Percentiles rank a stretch among this genome's conserved stretches.
phyloP scores from a whole-genome alignment of 2,113 vertebrate genomes.

The Antechinus flavipes region DNA sequence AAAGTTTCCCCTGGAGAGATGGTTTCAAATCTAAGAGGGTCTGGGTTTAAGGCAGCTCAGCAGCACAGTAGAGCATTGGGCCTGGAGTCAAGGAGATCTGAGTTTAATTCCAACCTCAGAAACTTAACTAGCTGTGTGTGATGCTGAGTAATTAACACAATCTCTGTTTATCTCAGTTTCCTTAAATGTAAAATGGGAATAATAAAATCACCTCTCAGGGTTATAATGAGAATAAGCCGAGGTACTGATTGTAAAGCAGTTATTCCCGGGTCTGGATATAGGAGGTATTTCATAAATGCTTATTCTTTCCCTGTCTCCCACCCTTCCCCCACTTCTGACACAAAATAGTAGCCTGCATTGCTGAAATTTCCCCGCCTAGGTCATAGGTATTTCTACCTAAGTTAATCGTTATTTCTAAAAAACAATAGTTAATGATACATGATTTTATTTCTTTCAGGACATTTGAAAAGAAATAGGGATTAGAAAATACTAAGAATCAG shows the following conservation, averaged over 20 bases:
- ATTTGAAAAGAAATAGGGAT: neutral
- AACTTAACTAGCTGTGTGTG: neutral
- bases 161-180: neutral
- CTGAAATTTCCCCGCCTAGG: neutral
- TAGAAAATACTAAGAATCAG: too few relatives aligned
- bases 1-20: neutral
- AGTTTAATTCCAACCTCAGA: neutral
- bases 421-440: neutral
- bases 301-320: neutral
- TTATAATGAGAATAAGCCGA: neutral
- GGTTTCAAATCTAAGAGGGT: neutral
- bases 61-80: neutral
- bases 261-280: neutral
- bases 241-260: neutral
- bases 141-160: neutral
- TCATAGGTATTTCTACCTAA: neutral
- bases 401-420: neutral
- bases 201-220: neutral
- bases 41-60: neutral
- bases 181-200: neutral
- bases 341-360: neutral
- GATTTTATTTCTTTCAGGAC: neutral
- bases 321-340: neutral
- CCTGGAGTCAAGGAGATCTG: neutral
- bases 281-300: neutral